Percentiles rank a stretch among this genome's conserved stretches.
Evolutionary conservation across 2,113 vertebrate species (phyloP).

Genomic region (Paedocypris sp.): DNA sequence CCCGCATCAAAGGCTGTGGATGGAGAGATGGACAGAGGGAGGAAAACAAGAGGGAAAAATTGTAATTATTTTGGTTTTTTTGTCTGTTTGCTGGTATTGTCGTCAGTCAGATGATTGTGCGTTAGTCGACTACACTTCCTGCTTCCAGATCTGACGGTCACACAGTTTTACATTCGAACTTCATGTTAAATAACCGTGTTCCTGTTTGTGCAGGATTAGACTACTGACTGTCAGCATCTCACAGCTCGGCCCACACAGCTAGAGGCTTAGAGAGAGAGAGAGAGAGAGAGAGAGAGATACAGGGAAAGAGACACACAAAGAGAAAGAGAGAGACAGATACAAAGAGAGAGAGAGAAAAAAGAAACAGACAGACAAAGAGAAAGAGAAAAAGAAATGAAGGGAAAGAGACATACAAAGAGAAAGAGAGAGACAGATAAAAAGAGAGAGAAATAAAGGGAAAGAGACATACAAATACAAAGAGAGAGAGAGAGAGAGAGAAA

Average conservation of each 20-base stretch:
- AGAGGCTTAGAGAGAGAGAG: conserved; percentile 18
- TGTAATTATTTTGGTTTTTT: no score
- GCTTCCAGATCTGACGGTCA: conserved; percentile 35
- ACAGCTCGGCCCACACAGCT: conserved; percentile 31
- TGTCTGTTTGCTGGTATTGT: no score
- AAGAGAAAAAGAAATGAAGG: neutral
- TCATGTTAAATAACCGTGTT: conserved; percentile 10
- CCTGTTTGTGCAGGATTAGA: conserved; percentile 26
- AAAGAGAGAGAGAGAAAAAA: neutral
- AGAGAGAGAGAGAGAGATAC: neutral
- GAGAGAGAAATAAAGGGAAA: neutral
- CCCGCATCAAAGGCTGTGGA: no score
- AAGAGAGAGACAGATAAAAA: neutral
- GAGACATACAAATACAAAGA: no score
- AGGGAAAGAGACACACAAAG: no score
- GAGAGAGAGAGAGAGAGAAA: neutral
- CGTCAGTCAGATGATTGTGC: conserved; percentile 55
- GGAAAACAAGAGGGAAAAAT: no score
- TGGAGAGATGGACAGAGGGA: no score
- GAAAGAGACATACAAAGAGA: neutral
- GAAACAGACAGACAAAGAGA: no score
- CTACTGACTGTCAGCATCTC: conserved; percentile 16
- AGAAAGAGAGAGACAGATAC: no score
- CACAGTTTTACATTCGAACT: conserved; percentile 21
- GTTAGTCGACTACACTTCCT: conserved; percentile 41